Conservation (phyloP, 1,140 invertebrate genomes). For the Orius insidiosus region DNA sequence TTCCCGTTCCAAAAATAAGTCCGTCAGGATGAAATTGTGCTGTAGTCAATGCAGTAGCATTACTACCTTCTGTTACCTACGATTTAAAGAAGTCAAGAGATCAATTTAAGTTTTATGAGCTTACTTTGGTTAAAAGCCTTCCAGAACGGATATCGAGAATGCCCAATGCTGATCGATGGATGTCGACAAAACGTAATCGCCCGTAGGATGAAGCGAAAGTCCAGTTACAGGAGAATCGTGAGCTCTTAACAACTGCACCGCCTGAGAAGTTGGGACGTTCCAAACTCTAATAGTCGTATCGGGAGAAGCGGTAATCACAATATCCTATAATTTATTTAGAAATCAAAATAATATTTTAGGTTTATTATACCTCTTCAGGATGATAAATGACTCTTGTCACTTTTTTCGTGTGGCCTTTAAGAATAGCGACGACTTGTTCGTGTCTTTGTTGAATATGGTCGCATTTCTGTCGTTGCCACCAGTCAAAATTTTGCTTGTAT, state of each 20-base stretch:
- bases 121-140: constrained; percentile 68
- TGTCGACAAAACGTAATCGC: constrained; percentile 91
- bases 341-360: neutral
- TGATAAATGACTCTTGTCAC: constrained; percentile 94
- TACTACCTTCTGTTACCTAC: constrained; percentile 42
- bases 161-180: constrained; percentile 93
- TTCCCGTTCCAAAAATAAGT: constrained; percentile 96
- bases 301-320: constrained; percentile 86
- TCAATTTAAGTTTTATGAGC: constrained; percentile 3
- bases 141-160: constrained; percentile 88
- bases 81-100: constrained; percentile 11
- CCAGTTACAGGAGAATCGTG: constrained; percentile 92
- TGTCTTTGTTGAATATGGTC: constrained; percentile 95
- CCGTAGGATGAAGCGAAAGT: constrained; percentile 91
- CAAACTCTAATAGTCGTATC: constrained; percentile 92
- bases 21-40: constrained; percentile 99
- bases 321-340: constrained; percentile 35
- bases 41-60: constrained; percentile 73
- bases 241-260: constrained; percentile 58
- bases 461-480: constrained; percentile 97
- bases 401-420: constrained; percentile 87
- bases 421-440: constrained; percentile 91
- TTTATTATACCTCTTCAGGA: constrained; percentile 53
- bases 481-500: constrained; percentile 84
- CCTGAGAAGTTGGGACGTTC: constrained; percentile 80